A percentile compares a stretch with the other conserved stretches of the same genome.
Evolutionary conservation across 1,140 invertebrate genomes (phyloP).

Genomic region (Papilio aristodemus): DNA sequence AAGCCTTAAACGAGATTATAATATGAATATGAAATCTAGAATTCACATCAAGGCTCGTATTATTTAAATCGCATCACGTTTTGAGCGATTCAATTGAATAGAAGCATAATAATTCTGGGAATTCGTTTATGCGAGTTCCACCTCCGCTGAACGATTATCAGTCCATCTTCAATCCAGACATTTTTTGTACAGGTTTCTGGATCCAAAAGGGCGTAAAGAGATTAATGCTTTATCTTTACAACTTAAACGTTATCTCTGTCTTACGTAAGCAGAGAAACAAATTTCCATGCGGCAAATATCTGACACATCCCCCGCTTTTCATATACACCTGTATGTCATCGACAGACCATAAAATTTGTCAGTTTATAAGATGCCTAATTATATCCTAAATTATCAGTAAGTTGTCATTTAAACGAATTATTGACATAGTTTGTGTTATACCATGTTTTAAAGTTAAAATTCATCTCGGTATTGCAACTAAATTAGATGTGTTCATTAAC

Average conservation of each 20-base stretch:
- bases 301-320: too few species aligned
- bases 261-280: too few species aligned
- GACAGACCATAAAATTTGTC: too few species aligned
- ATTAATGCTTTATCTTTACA: not conserved
- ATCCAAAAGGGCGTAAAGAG: not conserved
- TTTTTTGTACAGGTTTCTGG: slow-evolving; percentile 27
- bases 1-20: not conserved
- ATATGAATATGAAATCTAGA: not conserved
- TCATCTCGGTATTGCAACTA: too few species aligned
- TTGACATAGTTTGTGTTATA: too few species aligned
- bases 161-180: slow-evolving; percentile 29
- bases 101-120: slow-evolving; percentile 33
- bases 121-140: slow-evolving; percentile 34
- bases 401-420: too few species aligned
- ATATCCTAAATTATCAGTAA: too few species aligned
- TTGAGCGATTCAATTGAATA: slow-evolving; percentile 27
- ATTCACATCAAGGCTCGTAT: not conserved
- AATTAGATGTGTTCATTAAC: too few species aligned
- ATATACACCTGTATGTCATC: too few species aligned
- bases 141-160: slow-evolving; percentile 27
- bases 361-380: too few species aligned
- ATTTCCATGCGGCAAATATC: too few species aligned
- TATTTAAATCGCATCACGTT: slow-evolving; percentile 31
- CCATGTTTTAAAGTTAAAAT: too few species aligned
- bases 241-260: not conserved